Base-by-base conservation (phyloP, 1,140 invertebrate genomes). In the Trichoplusia ni region DNA sequence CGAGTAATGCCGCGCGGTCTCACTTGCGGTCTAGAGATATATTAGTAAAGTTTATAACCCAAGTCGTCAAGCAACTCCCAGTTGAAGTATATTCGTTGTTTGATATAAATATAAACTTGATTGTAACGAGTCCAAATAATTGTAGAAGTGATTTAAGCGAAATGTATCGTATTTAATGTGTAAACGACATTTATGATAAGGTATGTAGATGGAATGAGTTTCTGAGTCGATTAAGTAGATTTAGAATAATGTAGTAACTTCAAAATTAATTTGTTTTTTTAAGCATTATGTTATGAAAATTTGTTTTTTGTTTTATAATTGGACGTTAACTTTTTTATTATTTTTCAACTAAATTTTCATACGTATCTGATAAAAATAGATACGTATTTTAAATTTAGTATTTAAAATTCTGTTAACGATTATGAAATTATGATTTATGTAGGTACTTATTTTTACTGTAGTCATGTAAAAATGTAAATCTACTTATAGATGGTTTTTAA, bases 381-480 rank as follows among this genome's bases (percentile, higher is more conserved):
- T 65, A 71, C 65, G 29, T 69, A 69, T 67, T 58, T 59, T 69
- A 67, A 69, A 67, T 63, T 69, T 67, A 61, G 60, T 62, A 33
- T 13, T 16, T 58, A 31, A 58, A 58, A 44, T 58, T 58, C 29
- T n/a, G 54, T 62, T 38, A 35, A 60, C 47, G 37, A 58, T 58
- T 51, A 31, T 49, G 35, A 54, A 19, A 46, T 56, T 11, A 47
- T 42, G 19, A n/a, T 54, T 31, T 44, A 53, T 46, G 33, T 64
- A 69, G 60, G 51, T 69, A 69, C 56, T 64, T 68, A 68, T 68
- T 64, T 69, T 69, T 69, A 69, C 67, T 69, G 37, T 63, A 60
- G 54, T 60, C 46, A 46, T 73, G 67, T 73, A 73, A 67, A 73
- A 69, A 69, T 73, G 67, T 69, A 69, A 67, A 73, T 71, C 61